Evolutionary conservation across 2,888 invertebrate genomes (phyloP).

Genomic region (Helicoverpa assulta): DNA sequence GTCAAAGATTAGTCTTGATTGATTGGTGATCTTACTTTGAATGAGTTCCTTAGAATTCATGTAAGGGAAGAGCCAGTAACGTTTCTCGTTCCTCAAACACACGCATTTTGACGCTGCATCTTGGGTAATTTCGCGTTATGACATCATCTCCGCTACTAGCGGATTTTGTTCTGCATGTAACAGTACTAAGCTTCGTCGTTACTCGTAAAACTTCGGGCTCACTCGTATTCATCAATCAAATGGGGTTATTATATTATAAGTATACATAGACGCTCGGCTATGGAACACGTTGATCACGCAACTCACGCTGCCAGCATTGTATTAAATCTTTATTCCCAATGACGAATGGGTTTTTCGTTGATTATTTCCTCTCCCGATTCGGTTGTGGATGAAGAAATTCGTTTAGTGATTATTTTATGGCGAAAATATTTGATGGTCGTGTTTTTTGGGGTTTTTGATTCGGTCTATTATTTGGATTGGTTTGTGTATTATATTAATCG

Average conservation of each 20-base stretch:
- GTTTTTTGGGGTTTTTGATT: slow-evolving; percentile 14
- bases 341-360: slow-evolving; percentile 66
- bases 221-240: slow-evolving; percentile 79
- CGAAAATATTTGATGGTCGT: slow-evolving; percentile 27
- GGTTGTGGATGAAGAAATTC: slow-evolving; percentile 58
- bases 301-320: slow-evolving; percentile 62
- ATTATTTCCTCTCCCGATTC: slow-evolving; percentile 64
- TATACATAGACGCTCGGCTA: slow-evolving; percentile 56
- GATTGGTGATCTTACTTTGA: too few relatives aligned
- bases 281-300: slow-evolving; percentile 65
- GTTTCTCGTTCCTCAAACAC: too few relatives aligned
- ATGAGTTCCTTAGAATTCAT: too few relatives aligned
- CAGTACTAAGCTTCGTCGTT: slow-evolving; percentile 43
- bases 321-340: slow-evolving; percentile 67
- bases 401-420: slow-evolving; percentile 55
- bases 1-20: too few relatives aligned
- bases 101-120: too few relatives aligned
- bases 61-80: too few relatives aligned
- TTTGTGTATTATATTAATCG: not conserved
- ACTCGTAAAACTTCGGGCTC: slow-evolving; percentile 64
- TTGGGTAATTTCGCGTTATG: too few relatives aligned
- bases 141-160: too few relatives aligned
- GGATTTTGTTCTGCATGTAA: too few relatives aligned
- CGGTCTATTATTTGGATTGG: not conserved
- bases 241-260: slow-evolving; percentile 74